These are phyloP conservation scores for Papilio glaucus DNA, from an alignment of 1,140 invertebrate species.

Conservation along the genomic window DNA sequence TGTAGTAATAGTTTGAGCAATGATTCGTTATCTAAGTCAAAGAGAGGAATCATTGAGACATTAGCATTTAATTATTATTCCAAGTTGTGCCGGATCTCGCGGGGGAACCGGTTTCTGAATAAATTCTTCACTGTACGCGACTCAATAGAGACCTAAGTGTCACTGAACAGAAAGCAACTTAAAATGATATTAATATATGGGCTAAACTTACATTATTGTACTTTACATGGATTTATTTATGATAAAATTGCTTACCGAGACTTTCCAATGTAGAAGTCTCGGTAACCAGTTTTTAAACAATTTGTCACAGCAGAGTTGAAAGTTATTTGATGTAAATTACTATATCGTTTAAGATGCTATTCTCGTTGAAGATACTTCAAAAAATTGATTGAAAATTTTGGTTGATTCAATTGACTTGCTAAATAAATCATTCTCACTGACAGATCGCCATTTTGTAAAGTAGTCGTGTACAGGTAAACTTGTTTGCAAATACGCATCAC, in stretches of 20 bases:
- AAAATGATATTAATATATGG: background rate
- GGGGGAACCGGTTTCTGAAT: slow-evolving; percentile 16
- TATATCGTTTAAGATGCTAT: no score
- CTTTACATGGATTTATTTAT: background rate
- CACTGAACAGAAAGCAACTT: background rate
- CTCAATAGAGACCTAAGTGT: background rate
- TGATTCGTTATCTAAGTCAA: background rate
- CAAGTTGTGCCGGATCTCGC: background rate
- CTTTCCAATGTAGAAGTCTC: background rate
- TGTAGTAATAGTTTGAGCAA: background rate
- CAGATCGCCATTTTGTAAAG: no score
- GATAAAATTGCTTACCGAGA: background rate
- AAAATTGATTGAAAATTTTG: no score
- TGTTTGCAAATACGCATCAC: no score
- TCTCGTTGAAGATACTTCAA: no score
- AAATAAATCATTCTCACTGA: no score
- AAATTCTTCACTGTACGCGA: slow-evolving; percentile 15
- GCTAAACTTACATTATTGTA: background rate
- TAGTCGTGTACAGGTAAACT: no score
- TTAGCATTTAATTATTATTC: slow-evolving; percentile 30
- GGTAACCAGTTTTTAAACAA: no score
- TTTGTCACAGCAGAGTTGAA: no score
- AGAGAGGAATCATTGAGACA: background rate
- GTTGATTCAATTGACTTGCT: no score
- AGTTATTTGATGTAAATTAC: no score